Evolutionary conservation across 2,888 invertebrate species (phyloP), one percentile per base, ranked within the genome.

Genomic region (Plebejus anna): DNA sequence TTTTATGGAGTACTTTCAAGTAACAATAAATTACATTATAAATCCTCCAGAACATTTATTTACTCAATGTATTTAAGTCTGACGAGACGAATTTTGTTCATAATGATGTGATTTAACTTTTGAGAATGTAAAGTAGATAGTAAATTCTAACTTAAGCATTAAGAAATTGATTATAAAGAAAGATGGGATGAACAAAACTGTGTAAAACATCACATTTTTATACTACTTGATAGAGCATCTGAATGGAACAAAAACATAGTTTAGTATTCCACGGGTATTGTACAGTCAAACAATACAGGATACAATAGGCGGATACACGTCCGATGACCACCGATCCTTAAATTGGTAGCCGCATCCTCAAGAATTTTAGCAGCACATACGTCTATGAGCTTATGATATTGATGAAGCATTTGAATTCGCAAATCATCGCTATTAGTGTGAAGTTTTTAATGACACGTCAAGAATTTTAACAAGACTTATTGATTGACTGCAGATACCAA

Each of bases 271-370:
- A 87, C 88, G 85, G 86, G 84, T 84, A 85, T 87, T 86, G 82
- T 81, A 83, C 83, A 83, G 82, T 82, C 80, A 80, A 80, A 83
- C 85, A 82, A 81, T 90, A 88, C 85, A 90, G 91, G 92, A 91
- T 86, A 87, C 86, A 83, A 88, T 86, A 81, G 81, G 80, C 81
- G 91, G 91, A 91, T 89, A 90, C 85, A 85, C 84, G 83, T 82
- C 84, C 84, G 7, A 28, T 55, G 13, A 51, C 22, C n/a, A 55
- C 22, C 32, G 73, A 73, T 55, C 51, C 73, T 73, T 73, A 51
- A 73, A 73, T 73, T 55, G 73, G 73, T 55, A 73, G 47, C 51
- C 32, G 51, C 51, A 73, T 55, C 73, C 32, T 73, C 6, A 51
- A 71, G 71, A 66, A 66, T 66, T 66, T 66, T 32, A 66, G 32